phyloP scores from a whole-genome alignment of 2,113 vertebrate genomes.

The Ptyas mucosa region DNA sequence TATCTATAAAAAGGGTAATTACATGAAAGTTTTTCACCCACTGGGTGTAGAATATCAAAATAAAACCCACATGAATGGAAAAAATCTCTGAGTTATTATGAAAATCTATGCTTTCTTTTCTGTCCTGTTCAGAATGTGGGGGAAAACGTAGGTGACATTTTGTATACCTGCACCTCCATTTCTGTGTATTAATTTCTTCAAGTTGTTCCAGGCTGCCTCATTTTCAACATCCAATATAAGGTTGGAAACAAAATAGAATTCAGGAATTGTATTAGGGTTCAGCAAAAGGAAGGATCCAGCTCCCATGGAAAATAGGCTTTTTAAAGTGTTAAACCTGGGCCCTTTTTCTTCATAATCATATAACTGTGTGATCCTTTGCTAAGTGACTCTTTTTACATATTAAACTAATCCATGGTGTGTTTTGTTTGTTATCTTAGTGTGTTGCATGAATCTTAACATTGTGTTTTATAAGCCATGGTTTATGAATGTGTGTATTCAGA shows the following conservation, averaged over 20 bases:
- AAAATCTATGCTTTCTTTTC: not conserved
- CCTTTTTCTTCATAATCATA: not conserved
- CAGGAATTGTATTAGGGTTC: not conserved
- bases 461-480: not conserved
- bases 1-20: not conserved
- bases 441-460: not conserved
- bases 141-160: not conserved
- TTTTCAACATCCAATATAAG: not conserved
- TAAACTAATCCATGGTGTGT: not conserved
- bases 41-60: not conserved
- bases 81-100: not conserved
- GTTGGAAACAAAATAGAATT: not conserved
- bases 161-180: not conserved
- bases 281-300: not conserved
- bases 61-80: not conserved
- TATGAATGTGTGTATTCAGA: not conserved
- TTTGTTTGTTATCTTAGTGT: not conserved
- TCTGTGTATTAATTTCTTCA: not conserved
- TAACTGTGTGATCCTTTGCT: not conserved
- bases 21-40: not conserved
- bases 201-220: not conserved
- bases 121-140: not conserved
- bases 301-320: not conserved
- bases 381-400: not conserved
- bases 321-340: not conserved